These are phyloP conservation scores for Leptocoma aspasia DNA, from an alignment of 2,113 vertebrate genomes.

Conservation along the genomic window DNA sequence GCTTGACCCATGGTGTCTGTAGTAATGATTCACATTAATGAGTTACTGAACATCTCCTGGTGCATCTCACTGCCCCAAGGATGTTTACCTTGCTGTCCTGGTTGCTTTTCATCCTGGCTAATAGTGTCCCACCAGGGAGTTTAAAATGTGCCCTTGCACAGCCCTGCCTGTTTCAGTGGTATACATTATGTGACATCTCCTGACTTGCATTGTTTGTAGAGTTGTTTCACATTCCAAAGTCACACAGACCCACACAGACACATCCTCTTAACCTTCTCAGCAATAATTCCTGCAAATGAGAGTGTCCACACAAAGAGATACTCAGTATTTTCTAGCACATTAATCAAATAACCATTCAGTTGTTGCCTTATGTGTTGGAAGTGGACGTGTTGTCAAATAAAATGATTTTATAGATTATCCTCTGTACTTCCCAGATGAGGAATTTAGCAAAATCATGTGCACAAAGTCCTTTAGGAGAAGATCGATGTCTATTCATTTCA, in stretches of 20 bases:
- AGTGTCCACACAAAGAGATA: slow-evolving; percentile 26
- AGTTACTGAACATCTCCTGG: background rate
- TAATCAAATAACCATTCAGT: slow-evolving; percentile 66
- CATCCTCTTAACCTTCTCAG: slow-evolving; percentile 20
- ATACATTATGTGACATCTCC: slow-evolving; percentile 1
- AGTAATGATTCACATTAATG: background rate
- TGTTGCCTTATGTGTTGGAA: slow-evolving; percentile 41
- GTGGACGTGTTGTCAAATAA: slow-evolving; percentile 55
- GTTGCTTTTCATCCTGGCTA: background rate
- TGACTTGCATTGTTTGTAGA: slow-evolving; percentile 4
- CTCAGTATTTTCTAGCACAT: slow-evolving; percentile 37
- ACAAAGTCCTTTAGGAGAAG: slow-evolving; percentile 44
- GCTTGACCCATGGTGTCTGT: background rate
- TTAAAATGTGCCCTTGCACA: background rate
- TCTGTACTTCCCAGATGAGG: slow-evolving; percentile 15
- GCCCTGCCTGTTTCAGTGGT: background rate
- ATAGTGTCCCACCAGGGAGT: background rate
- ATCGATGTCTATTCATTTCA: slow-evolving; percentile 44
- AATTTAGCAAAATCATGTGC: slow-evolving; percentile 55
- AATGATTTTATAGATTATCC: slow-evolving; percentile 67
- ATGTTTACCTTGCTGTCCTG: background rate
- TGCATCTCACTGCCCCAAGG: background rate
- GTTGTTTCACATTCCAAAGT: slow-evolving; percentile 26
- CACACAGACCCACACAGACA: background rate
- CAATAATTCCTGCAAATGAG: slow-evolving; percentile 62